Evolutionary conservation across 1,140 invertebrate genomes (phyloP).

Genomic region (Hycleus phaleratus): DNA sequence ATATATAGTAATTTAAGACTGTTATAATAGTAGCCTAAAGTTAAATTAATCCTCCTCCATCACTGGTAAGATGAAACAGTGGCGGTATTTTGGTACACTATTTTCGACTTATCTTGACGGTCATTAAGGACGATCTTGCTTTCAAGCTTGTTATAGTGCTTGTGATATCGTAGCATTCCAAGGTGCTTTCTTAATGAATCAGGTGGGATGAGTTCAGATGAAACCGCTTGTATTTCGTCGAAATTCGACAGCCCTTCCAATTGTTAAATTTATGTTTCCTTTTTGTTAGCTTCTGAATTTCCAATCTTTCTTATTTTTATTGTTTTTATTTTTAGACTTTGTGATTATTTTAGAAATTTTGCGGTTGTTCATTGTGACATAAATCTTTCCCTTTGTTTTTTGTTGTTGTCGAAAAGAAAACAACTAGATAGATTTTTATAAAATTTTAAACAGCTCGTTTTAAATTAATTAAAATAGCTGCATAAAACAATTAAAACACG

Average conservation of each 20-base stretch:
- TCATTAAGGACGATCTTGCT: slow-evolving; percentile 35
- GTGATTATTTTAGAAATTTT: no score
- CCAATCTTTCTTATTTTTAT: no score
- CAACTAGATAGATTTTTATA: no score
- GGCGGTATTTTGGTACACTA: slow-evolving; percentile 35
- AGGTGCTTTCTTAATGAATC: slow-evolving; percentile 27
- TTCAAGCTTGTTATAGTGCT: slow-evolving; percentile 24
- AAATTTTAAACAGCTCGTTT: no score
- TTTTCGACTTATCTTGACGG: slow-evolving; percentile 36
- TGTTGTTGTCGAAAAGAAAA: no score
- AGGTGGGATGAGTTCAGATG: slow-evolving; percentile 20
- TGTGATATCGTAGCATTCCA: slow-evolving; percentile 29
- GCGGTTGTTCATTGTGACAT: no score
- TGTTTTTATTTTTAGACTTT: no score
- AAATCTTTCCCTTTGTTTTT: no score
- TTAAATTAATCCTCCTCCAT: background rate
- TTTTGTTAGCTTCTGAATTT: no score
- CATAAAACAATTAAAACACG: slow-evolving; percentile 7
- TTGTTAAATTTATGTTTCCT: no score
- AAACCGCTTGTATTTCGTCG: slow-evolving; percentile 21
- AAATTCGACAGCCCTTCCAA: background rate
- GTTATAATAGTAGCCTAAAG: no score
- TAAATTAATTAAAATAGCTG: background rate
- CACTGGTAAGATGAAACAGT: slow-evolving; percentile 8
- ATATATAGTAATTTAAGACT: no score